Evolutionary conservation across 2,888 invertebrate genomes (phyloP).

Genomic region (Cerastis rubricosa): DNA sequence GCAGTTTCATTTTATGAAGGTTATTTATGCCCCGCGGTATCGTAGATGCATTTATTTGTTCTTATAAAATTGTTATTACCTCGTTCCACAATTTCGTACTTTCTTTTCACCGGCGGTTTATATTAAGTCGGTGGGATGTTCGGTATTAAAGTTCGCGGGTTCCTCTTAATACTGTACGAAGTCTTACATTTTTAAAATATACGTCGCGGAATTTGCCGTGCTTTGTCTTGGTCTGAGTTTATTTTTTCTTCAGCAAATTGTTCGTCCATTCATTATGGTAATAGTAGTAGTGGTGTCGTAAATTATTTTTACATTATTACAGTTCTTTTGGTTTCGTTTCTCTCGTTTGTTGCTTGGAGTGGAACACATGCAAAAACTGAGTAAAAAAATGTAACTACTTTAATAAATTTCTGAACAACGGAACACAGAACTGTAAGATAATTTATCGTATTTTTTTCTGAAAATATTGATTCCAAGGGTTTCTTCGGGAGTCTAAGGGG

Average conservation of each 20-base stretch:
- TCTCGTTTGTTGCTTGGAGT: background rate
- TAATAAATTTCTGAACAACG: background rate
- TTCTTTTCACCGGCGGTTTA: slow-evolving; percentile 70
- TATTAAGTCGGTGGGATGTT: slow-evolving; percentile 71
- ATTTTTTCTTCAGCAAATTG: slow-evolving; percentile 34
- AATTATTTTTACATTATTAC: slow-evolving; percentile 12
- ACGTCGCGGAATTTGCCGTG: slow-evolving; percentile 61
- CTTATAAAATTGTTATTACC: slow-evolving; percentile 84
- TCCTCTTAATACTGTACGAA: slow-evolving; percentile 74
- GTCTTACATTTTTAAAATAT: slow-evolving; percentile 65
- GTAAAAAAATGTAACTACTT: background rate
- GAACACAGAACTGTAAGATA: background rate
- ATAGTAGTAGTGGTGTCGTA: slow-evolving; percentile 3
- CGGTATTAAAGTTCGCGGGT: slow-evolving; percentile 73
- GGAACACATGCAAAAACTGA: slow-evolving; percentile 12
- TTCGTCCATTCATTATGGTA: slow-evolving; percentile 15
- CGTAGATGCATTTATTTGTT: slow-evolving; percentile 84
- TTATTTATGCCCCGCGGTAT: slow-evolving; percentile 80
- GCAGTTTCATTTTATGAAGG: slow-evolving; percentile 84
- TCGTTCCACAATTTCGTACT: slow-evolving; percentile 77
- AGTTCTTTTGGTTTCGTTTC: slow-evolving; percentile 15
- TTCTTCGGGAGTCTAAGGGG: too few relatives aligned
- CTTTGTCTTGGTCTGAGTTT: slow-evolving; percentile 50
- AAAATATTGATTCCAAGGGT: background rate
- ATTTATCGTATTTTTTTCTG: background rate